These are phyloP conservation scores for Adelognathus sp. DNA, from an alignment of 2,888 invertebrate species.

Conservation along the genomic window DNA sequence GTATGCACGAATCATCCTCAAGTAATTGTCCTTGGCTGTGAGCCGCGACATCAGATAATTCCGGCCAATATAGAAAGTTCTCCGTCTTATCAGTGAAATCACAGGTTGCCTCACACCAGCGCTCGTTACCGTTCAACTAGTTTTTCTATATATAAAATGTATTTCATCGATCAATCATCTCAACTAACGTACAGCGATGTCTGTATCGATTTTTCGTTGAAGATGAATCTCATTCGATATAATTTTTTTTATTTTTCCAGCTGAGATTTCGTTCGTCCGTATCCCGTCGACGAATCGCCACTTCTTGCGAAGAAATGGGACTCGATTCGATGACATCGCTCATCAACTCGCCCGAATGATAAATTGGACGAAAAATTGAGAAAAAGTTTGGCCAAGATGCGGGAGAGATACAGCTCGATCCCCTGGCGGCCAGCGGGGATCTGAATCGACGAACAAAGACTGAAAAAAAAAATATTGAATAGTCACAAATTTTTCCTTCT, in stretches of 20 bases:
- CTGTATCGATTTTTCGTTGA: neutral
- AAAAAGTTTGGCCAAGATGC: conserved; percentile 72
- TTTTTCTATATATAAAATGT: neutral
- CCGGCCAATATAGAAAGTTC: conserved; percentile 17
- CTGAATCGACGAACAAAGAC: conserved; percentile 64
- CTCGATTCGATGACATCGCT: conserved; percentile 26
- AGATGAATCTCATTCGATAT: neutral
- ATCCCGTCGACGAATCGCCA: neutral
- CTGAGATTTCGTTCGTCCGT: conserved; percentile 16
- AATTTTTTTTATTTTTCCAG: neutral
- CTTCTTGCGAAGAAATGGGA: conserved; percentile 49
- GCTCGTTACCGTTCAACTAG: neutral
- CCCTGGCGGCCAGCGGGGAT: conserved; percentile 75
- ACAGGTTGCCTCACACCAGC: conserved; percentile 11
- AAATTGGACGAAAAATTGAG: conserved; percentile 6
- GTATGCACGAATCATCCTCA: too few species aligned
- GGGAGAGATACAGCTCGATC: conserved; percentile 75
- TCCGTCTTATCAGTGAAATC: conserved; percentile 34
- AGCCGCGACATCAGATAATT: neutral
- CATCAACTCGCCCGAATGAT: conserved; percentile 10
- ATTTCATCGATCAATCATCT: neutral
- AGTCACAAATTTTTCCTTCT: neutral
- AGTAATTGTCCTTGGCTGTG: neutral
- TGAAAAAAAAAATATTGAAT: neutral
- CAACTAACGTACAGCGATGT: neutral